Percentiles rank a stretch among this genome's conserved stretches.
These are phyloP conservation scores for Hippoglossus stenolepis DNA, from an alignment of 2,113 vertebrate species.

Conservation along the genomic window DNA sequence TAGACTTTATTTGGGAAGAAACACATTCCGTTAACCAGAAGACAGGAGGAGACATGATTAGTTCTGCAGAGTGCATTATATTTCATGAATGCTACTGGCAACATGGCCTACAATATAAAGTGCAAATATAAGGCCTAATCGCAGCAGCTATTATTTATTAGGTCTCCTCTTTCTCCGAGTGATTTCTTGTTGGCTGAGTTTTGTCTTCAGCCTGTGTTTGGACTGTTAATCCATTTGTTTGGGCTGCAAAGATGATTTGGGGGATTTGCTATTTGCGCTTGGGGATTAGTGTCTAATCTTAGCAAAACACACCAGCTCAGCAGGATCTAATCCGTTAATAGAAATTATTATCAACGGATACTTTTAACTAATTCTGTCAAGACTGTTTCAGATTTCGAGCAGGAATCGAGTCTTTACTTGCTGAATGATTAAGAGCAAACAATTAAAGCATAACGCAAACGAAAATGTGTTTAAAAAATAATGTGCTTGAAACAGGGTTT, in stretches of 20 bases:
- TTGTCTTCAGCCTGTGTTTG: neutral
- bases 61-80: neutral
- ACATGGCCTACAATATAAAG: neutral
- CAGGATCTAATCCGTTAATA: conserved; percentile 55
- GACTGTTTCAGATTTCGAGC: neutral
- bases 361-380: neutral
- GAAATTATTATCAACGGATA: conserved; percentile 34
- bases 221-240: conserved; percentile 41
- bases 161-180: neutral
- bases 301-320: conserved; percentile 35
- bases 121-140: neutral
- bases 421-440: no score
- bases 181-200: conserved; percentile 1
- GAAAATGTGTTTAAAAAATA: conserved; percentile 26
- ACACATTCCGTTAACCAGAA: neutral
- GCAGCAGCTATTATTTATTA: neutral
- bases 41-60: neutral
- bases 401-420: conserved; percentile 4
- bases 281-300: conserved; percentile 62
- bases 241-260: neutral
- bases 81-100: neutral
- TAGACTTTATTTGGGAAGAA: neutral
- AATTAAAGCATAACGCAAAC: conserved; percentile 7
- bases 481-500: conserved; percentile 15
- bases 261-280: conserved; percentile 16